Conservation (phyloP, 2,797 vertebrate species). For the Allobates femoralis region DNA sequence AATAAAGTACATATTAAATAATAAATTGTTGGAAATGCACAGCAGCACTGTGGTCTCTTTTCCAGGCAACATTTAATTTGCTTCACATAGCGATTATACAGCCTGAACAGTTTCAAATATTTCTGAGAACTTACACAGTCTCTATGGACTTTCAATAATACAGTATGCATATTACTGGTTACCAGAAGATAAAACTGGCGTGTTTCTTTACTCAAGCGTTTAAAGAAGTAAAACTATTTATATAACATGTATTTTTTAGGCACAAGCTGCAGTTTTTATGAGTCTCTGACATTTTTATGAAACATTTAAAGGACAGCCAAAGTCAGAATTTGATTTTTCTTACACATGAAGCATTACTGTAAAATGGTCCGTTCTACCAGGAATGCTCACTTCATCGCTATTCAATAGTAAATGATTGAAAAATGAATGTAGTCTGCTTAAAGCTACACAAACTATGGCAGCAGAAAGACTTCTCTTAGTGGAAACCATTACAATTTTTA, state of each 20-base stretch:
- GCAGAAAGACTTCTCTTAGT: neutral
- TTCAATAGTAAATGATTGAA: slow-evolving; percentile 15
- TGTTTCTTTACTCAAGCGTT: slow-evolving; percentile 58
- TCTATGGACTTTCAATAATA: slow-evolving; percentile 53
- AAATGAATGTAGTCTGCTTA: neutral
- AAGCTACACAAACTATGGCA: neutral
- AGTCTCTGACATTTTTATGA: slow-evolving; percentile 44
- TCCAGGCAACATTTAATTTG: slow-evolving; percentile 50
- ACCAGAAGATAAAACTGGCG: slow-evolving; percentile 53
- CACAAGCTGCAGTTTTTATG: slow-evolving; percentile 44
- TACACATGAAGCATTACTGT: slow-evolving; percentile 13
- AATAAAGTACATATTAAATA: neutral
- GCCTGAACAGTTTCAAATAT: slow-evolving; percentile 49
- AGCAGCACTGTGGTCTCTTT: slow-evolving; percentile 8
- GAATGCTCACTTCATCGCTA: neutral
- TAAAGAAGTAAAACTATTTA: slow-evolving; percentile 57
- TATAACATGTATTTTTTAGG: slow-evolving; percentile 48
- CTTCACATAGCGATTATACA: slow-evolving; percentile 55
- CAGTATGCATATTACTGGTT: slow-evolving; percentile 53
- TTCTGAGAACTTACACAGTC: slow-evolving; percentile 47
- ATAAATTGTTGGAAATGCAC: neutral
- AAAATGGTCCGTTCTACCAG: slow-evolving; percentile 15
- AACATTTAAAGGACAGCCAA: slow-evolving; percentile 52
- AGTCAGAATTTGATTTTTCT: slow-evolving; percentile 15
- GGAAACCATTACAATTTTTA: neutral